Evolutionary conservation across 1,140 invertebrate species (phyloP).

Genomic region (Saxidomus purpurata): DNA sequence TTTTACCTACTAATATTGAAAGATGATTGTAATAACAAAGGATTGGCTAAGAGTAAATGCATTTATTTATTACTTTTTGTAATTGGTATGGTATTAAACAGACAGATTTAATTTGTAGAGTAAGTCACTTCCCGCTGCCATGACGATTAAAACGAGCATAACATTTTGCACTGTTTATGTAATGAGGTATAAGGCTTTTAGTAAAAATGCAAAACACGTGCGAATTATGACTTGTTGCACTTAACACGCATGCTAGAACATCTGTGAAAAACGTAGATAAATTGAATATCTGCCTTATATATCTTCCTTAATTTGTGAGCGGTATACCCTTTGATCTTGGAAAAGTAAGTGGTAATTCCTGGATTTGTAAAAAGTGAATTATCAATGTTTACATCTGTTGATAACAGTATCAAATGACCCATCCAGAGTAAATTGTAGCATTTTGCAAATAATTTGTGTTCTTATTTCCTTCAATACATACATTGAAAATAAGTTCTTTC

Average conservation of each 20-base stretch:
- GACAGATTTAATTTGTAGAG: conserved; percentile 22
- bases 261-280: background rate
- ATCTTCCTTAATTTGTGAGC: background rate
- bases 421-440: background rate
- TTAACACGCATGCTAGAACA: background rate
- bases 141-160: conserved; percentile 2
- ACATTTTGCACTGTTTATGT: conserved; percentile 40
- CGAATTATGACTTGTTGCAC: conserved; percentile 18
- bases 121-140: background rate
- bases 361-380: background rate
- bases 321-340: conserved; percentile 5
- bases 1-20: background rate
- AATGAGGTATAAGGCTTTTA: conserved; percentile 46
- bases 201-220: conserved; percentile 54
- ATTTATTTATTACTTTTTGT: background rate
- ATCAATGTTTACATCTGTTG: background rate
- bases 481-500: too few relatives aligned
- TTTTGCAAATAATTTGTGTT: background rate
- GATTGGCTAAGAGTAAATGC: background rate
- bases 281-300: conserved; percentile 7
- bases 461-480: too few relatives aligned
- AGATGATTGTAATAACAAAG: background rate
- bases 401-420: background rate
- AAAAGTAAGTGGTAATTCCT: background rate
- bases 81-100: conserved; percentile 4